phyloP scores from a whole-genome alignment of 2,888 invertebrate genomes.

The Omphaloscelis lunosa region DNA sequence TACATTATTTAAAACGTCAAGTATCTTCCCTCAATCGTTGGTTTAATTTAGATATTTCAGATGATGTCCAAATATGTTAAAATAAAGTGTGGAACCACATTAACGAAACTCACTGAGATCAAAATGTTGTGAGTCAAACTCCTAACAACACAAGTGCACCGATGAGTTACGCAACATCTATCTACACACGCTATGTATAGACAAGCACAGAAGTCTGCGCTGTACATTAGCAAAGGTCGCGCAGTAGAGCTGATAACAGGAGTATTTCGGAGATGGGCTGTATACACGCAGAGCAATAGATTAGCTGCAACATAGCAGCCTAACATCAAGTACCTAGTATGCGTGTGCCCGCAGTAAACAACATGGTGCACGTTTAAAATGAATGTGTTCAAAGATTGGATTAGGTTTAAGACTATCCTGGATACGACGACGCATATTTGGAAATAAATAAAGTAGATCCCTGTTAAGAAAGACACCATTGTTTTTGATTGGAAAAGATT shows the following conservation, averaged over 20 bases:
- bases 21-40: background rate
- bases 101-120: background rate
- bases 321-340: too few relatives aligned
- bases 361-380: background rate
- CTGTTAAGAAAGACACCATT: background rate
- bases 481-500: background rate
- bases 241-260: slow-evolving; percentile 6
- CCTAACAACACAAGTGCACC: background rate
- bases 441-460: background rate
- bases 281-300: background rate
- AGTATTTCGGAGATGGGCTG: slow-evolving; percentile 18
- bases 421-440: background rate
- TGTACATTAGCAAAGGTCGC: slow-evolving; percentile 31
- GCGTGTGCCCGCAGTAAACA: background rate
- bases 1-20: background rate
- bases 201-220: background rate
- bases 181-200: background rate
- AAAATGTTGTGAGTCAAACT: background rate
- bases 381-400: background rate
- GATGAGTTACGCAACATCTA: background rate
- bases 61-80: background rate
- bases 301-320: background rate
- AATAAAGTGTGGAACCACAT: background rate
- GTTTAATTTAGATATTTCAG: background rate
- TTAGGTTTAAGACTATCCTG: background rate